Percentiles rank a stretch among this genome's conserved stretches.
Conservation (phyloP, 2,113 vertebrate genomes). For the Willisornis vidua region DNA sequence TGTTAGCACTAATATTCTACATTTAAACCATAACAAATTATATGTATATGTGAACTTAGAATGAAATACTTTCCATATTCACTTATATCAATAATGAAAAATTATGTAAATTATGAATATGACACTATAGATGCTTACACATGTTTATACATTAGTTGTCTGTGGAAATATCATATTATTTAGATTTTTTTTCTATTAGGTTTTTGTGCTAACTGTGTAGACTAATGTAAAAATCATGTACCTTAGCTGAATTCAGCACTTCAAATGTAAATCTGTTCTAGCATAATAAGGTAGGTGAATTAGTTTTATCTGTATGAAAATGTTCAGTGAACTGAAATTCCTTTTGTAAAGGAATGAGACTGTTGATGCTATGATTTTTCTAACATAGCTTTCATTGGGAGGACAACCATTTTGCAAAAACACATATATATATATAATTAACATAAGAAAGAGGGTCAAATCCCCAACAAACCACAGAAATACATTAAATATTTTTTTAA, state of each 20-base stretch:
- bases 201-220: background rate
- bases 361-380: slow-evolving; percentile 23
- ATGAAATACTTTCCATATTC: background rate
- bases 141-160: background rate
- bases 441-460: background rate
- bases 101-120: background rate
- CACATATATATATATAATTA: background rate
- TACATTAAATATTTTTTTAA: slow-evolving; percentile 9
- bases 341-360: background rate
- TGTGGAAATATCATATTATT: background rate
- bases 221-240: slow-evolving; percentile 35
- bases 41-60: background rate
- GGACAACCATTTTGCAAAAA: background rate
- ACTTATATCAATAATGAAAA: background rate
- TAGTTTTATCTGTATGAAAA: slow-evolving; percentile 38
- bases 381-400: background rate
- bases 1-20: background rate
- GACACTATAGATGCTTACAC: background rate
- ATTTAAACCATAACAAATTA: background rate
- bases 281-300: slow-evolving; percentile 29
- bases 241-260: slow-evolving; percentile 40
- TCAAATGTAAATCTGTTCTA: slow-evolving; percentile 44
- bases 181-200: background rate
- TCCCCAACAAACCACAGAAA: background rate
- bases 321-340: background rate